Base-by-base conservation (phyloP, 2,888 invertebrate species). In the Dynastes maya region DNA sequence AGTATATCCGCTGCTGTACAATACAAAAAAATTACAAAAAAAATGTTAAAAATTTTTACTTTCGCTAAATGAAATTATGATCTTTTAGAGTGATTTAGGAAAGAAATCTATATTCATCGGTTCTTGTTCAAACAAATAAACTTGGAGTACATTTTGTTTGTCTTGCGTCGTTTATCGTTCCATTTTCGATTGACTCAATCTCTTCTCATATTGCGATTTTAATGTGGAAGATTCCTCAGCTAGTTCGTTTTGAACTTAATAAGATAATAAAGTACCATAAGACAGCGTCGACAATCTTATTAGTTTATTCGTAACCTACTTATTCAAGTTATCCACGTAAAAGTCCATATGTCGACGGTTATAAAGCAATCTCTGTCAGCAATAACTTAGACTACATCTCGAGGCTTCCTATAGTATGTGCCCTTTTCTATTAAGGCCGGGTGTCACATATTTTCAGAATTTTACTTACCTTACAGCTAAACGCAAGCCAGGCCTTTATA, bases 401-500 rank as follows among this genome's bases (percentile, higher is more conserved):
- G 45, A 45, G 45, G 49, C 58, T 74, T 63, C 45, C 27, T 61
- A 11, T 49, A 55, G 72, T 74, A 51, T 40, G 72, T 72, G 61
- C 72, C 45, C 72, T 74, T 74, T 74, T 74, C 72, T 61, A 74
- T 74, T 74, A 61, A 45, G 72, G 72, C 40, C 49, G 61, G 27
- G 49, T 74, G 72, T 74, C 72, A 74, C 72, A 74, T 74, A 74
- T 74, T 74, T 74, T 61, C 61, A 22, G 72, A 74, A 74, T 74
- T 76, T 76, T 68, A 86, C 86, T 85, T 86, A 96, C 96, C 90
- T 94, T 93, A 88, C 97, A 96, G 82, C 96, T 95, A 88, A 98
- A 97, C 1, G 95, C 91, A 16, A 98, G 89, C 97, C 97, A 98
- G 22, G 96, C 96, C 87, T 95, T 95, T 0, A 92, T 90, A 70